phyloP scores from a whole-genome alignment of 2,888 invertebrate species.

The Drosophila recens region DNA sequence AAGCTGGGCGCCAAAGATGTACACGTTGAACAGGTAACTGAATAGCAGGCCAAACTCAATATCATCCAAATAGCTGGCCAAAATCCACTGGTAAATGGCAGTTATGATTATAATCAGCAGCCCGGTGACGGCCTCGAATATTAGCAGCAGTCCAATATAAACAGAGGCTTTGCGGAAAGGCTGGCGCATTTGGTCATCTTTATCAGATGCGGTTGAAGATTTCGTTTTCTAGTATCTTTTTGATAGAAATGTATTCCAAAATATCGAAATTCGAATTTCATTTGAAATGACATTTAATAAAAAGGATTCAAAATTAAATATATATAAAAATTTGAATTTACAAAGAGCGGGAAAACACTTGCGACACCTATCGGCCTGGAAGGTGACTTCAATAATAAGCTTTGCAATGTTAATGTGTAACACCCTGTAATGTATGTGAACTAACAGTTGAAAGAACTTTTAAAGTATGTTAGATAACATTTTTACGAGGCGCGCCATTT shows the following conservation, averaged over 20 bases:
- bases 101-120: conserved; percentile 69
- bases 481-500: too few relatives aligned
- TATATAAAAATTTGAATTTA: background rate
- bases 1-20: conserved; percentile 75
- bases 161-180: conserved; percentile 76
- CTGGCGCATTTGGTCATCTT: conserved; percentile 82
- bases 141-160: conserved; percentile 69
- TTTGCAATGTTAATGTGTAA: too few relatives aligned
- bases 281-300: conserved; percentile 22
- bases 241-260: conserved; percentile 1
- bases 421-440: too few relatives aligned
- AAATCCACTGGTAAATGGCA: conserved; percentile 64
- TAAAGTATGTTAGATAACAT: too few relatives aligned
- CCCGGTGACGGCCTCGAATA: conserved; percentile 72
- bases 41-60: conserved; percentile 60
- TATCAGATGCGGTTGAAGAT: conserved; percentile 24
- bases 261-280: conserved; percentile 20
- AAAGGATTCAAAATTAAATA: background rate
- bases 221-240: conserved; percentile 5
- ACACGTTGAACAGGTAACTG: conserved; percentile 72
- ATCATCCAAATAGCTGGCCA: conserved; percentile 70
- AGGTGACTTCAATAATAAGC: background rate
- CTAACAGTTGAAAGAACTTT: too few relatives aligned
- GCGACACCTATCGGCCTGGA: background rate
- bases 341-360: background rate